A percentile compares a stretch with the other conserved stretches of the same genome.
These are phyloP conservation scores for Diorhabda elongata DNA, from an alignment of 1,140 invertebrate species.

Conservation along the genomic window DNA sequence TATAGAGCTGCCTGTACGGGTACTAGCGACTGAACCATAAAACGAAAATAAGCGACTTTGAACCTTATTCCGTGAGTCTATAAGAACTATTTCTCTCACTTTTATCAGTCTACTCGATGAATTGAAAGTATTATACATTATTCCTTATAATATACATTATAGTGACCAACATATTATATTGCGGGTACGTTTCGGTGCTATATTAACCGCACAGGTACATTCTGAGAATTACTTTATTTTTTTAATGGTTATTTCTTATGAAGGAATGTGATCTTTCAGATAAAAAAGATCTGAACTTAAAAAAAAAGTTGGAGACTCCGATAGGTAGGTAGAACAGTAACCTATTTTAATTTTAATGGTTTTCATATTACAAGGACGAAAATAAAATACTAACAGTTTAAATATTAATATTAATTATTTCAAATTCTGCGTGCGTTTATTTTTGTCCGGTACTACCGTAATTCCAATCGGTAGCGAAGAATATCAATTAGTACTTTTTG, in stretches of 20 bases:
- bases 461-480: background rate
- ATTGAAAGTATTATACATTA: background rate
- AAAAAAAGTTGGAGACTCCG: no score
- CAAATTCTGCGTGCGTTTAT: slow-evolving; percentile 1
- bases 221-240: no score
- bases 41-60: background rate
- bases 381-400: no score
- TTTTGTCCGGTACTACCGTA: slow-evolving; percentile 11
- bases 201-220: background rate
- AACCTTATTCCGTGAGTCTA: background rate
- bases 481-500: slow-evolving; percentile 6
- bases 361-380: no score
- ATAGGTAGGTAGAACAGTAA: no score
- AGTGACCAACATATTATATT: background rate
- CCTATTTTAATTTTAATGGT: no score
- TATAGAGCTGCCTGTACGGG: background rate
- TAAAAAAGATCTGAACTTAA: no score
- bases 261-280: no score
- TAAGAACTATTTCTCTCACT: background rate
- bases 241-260: no score
- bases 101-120: background rate
- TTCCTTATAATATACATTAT: background rate
- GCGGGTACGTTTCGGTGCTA: background rate
- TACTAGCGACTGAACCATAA: background rate
- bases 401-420: no score